Evolutionary conservation across 1,140 invertebrate species (phyloP), one percentile per base, ranked within the genome.

Genomic region (Diorhabda elongata): DNA sequence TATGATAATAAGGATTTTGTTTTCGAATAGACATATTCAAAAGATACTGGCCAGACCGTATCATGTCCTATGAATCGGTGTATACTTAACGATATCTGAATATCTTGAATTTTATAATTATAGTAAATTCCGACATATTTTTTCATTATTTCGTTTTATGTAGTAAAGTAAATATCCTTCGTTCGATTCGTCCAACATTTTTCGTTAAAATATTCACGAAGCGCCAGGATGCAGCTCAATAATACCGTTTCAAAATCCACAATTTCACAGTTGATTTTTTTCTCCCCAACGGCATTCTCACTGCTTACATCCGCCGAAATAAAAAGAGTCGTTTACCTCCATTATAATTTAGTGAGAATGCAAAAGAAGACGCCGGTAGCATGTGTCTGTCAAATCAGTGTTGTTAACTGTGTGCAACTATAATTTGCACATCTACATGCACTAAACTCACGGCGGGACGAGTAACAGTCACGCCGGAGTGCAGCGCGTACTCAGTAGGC

Each of bases 301-400:
- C 47, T n/a, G 47, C 6, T 26, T n/a, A 52, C 47, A 52, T 52
- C 47, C 47, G 47, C 4, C n/a, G n/a, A 52, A 52, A 52, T 52
- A 52, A 52, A 52, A 52, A 52, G n/a, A 52, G 47, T 52, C 47
- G 47, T 52, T 52, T 52, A 52, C 47, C 47, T 52, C 6, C n/a
- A 52, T 52, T 52, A 52, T 52, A 52, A 52, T 52, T 52, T 52
- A 52, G 47, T 52, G 47, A 8, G 47, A n/a, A 52, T 52, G 47
- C 3, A 8, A 8, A 62, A 65, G 58, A 52, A 65, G 64, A 57
- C 47, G 64, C 64, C 64, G 42, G 64, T 65, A 65, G 64, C 64
- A 65, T 65, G 64, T 57, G 64, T 65, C 64, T 65, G 64, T 65
- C 64, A 65, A 65, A 65, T 65, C 64, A 65, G 64, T 57, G 64